These are phyloP conservation scores for Sycophaga agraensis DNA, from an alignment of 1,140 invertebrate species.

Conservation along the genomic window DNA sequence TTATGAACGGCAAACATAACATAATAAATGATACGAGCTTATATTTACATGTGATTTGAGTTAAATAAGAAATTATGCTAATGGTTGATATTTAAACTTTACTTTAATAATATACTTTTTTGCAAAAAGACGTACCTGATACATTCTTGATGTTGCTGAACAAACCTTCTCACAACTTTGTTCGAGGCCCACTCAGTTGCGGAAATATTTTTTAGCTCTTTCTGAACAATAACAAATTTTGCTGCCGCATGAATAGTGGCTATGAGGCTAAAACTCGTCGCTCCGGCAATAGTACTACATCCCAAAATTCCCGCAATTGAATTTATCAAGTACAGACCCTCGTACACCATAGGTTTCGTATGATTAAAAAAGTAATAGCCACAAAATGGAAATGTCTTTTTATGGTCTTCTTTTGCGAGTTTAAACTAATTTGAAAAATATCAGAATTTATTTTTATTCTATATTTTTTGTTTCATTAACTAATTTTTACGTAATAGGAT, in stretches of 20 bases:
- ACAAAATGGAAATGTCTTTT: constrained; percentile 35
- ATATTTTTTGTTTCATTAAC: no score
- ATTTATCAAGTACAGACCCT: constrained; percentile 31
- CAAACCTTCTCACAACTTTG: constrained; percentile 13
- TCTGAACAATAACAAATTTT: constrained; percentile 38
- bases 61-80: no score
- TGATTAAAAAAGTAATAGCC: constrained; percentile 38
- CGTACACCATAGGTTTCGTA: constrained; percentile 32
- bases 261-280: constrained; percentile 38
- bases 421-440: no score
- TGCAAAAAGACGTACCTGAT: no score
- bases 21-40: no score
- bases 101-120: no score
- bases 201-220: constrained; percentile 29
- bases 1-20: no score
- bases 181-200: constrained; percentile 13
- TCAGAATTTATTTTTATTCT: no score
- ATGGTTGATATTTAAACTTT: no score
- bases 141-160: constrained; percentile 40
- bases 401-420: background rate
- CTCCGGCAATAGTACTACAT: constrained; percentile 32
- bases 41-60: no score
- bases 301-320: constrained; percentile 24
- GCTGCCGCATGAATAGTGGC: constrained; percentile 39
- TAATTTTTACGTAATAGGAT: no score